Evolutionary conservation across 2,888 invertebrate genomes (phyloP), one percentile per base, ranked within the genome.

Genomic region (Gnatocerus cornutus): DNA sequence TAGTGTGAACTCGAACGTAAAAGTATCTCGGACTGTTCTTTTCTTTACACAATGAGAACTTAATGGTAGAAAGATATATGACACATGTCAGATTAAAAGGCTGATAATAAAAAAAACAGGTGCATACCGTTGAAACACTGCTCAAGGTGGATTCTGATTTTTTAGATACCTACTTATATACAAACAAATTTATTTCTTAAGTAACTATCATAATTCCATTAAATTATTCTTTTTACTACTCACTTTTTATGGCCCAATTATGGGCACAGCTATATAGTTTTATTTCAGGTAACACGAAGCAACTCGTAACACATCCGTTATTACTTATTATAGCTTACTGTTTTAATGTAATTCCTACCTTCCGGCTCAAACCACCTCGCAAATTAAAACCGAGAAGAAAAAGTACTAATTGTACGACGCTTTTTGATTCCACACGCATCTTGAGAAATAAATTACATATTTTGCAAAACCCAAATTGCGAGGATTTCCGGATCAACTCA

Each of bases 11-110:
- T 66, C 67, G 39, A 50, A 63, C 70, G 67, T 67, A 56, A 70
- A 69, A 70, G 52, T 30, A 62, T 56, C 62, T 30, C 45, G 62
- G 67, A 70, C 70, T 50, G 63, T 39, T 56, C 56, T 55, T 66
- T 70, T 65, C 56, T 68, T 27, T 29, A 45, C 37, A 71, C 68
- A 71, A 71, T 68, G 59, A 68, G 73, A 71, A 68, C 67, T 70
- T 73, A 73, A 73, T 73, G 73, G 73, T 61, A 50, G 65, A 70
- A 73, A 72, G 73, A 73, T 73, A 73, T 72, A 73, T 71, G 73
- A 73, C 73, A 73, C 69, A 71, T 72, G 73, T 73, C 73, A 73
- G 73, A 73, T 73, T 66, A 64, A 61, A 63, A 70, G 67, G 68
- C 50, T 52, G 68, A 68, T 71, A 68, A 71, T 56, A 66, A 56